phyloP scores from a whole-genome alignment of 2,113 vertebrate genomes.

The Mandrillus leucophaeus region DNA sequence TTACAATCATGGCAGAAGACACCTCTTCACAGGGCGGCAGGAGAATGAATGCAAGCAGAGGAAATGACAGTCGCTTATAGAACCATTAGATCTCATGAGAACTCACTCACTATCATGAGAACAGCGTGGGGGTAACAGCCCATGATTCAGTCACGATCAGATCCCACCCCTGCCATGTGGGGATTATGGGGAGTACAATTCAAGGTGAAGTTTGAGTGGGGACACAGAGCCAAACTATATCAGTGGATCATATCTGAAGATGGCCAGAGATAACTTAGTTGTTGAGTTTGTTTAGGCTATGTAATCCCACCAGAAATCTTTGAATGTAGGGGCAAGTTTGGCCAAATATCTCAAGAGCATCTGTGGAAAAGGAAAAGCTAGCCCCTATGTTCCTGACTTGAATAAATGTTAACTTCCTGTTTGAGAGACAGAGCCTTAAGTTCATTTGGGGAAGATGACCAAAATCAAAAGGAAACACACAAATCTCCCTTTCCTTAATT shows the following conservation, averaged over 20 bases:
- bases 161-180: too few relatives aligned
- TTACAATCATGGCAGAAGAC: too few relatives aligned
- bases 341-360: neutral
- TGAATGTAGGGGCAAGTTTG: neutral
- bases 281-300: neutral
- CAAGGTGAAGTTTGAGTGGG: too few relatives aligned
- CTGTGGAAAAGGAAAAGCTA: neutral
- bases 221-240: too few relatives aligned
- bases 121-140: too few relatives aligned
- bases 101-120: too few relatives aligned
- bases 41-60: too few relatives aligned
- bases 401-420: neutral
- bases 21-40: too few relatives aligned
- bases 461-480: neutral
- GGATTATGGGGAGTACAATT: too few relatives aligned
- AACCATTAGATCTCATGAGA: too few relatives aligned
- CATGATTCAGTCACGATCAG: too few relatives aligned
- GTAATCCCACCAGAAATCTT: neutral
- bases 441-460: neutral
- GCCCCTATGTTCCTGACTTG: neutral
- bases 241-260: neutral
- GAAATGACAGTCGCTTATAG: too few relatives aligned
- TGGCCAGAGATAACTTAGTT: neutral
- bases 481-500: neutral
- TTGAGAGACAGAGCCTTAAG: neutral